These are phyloP conservation scores for Dynastes tityus DNA, from an alignment of 2,888 invertebrate species.

Conservation along the genomic window DNA sequence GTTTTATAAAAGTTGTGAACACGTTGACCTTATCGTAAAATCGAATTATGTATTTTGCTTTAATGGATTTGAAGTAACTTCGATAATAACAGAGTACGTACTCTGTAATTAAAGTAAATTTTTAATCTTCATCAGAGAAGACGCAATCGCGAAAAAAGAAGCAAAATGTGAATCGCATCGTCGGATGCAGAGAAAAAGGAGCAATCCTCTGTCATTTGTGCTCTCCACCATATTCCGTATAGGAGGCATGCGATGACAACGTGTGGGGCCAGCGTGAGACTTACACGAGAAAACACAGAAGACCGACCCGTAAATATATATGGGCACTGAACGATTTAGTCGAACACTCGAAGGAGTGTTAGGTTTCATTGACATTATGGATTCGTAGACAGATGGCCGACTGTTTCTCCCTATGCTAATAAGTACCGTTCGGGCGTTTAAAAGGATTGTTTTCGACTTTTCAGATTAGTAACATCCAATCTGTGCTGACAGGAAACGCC, in stretches of 20 bases:
- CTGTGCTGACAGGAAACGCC: conserved; percentile 37
- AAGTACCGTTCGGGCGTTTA: conserved; percentile 51
- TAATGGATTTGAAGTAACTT: conserved; percentile 23
- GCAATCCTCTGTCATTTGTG: conserved; percentile 25
- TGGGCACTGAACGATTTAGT: conserved; percentile 57
- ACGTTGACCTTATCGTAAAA: not conserved
- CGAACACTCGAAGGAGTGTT: conserved; percentile 57
- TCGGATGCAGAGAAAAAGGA: conserved; percentile 22
- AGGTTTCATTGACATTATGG: conserved; percentile 57
- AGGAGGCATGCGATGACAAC: conserved; percentile 50
- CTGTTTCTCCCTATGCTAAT: conserved; percentile 55
- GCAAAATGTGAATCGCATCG: conserved; percentile 27
- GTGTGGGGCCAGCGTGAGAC: conserved; percentile 55
- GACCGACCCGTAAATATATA: conserved; percentile 43
- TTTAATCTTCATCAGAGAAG: conserved; percentile 24
- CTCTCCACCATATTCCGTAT: conserved; percentile 37
- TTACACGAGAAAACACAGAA: conserved; percentile 46
- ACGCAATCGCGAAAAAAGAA: not conserved
- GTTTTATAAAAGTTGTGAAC: too few species aligned
- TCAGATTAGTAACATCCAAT: conserved; percentile 55
- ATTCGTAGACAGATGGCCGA: conserved; percentile 51
- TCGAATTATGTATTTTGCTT: conserved; percentile 1
- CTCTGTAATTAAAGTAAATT: conserved; percentile 37
- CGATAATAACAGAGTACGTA: conserved; percentile 28
- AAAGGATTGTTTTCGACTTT: conserved; percentile 55